Conservation (phyloP, 2,888 invertebrate genomes). For the Tinea pellionella region DNA sequence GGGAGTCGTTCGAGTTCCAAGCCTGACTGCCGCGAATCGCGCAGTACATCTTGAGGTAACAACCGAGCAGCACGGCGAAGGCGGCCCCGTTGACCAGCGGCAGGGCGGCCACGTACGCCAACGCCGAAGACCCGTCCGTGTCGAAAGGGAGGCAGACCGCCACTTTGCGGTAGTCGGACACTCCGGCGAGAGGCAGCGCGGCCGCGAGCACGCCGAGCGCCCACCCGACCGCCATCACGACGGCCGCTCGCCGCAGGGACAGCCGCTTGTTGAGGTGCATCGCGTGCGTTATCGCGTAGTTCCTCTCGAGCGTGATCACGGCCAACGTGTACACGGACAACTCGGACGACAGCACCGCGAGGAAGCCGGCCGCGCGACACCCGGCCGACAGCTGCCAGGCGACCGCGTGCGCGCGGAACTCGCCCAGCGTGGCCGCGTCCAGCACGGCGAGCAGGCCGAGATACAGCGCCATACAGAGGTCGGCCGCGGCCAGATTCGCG, state of each 20-base stretch:
- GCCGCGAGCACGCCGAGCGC: conserved; percentile 89
- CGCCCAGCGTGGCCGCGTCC: conserved; percentile 94
- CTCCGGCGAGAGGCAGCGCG: conserved; percentile 86
- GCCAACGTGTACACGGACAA: conserved; percentile 95
- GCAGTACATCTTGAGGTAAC: conserved; percentile 97
- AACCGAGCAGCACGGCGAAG: conserved; percentile 94
- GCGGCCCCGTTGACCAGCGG: conserved; percentile 94
- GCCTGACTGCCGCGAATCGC: conserved; percentile 96
- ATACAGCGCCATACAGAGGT: conserved; percentile 97
- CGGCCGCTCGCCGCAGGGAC: conserved; percentile 90
- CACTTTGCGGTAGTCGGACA: conserved; percentile 96
- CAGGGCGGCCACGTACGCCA: conserved; percentile 90
- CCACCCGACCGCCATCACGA: conserved; percentile 95
- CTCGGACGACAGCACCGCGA: conserved; percentile 94
- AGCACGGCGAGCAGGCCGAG: conserved; percentile 93
- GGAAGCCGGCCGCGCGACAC: conserved; percentile 93
- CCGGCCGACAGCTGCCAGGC: conserved; percentile 97
- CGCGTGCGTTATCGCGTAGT: conserved; percentile 97
- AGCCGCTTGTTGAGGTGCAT: conserved; percentile 96
- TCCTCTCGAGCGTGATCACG: conserved; percentile 94
- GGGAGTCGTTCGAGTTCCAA: conserved; percentile 97
- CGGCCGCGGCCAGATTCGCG: conserved; percentile 95
- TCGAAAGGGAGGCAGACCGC: conserved; percentile 97
- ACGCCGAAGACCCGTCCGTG: conserved; percentile 79
- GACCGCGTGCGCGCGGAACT: conserved; percentile 96